These are phyloP conservation scores for Centropristis striata DNA, from an alignment of 2,113 vertebrate species.

Conservation along the genomic window DNA sequence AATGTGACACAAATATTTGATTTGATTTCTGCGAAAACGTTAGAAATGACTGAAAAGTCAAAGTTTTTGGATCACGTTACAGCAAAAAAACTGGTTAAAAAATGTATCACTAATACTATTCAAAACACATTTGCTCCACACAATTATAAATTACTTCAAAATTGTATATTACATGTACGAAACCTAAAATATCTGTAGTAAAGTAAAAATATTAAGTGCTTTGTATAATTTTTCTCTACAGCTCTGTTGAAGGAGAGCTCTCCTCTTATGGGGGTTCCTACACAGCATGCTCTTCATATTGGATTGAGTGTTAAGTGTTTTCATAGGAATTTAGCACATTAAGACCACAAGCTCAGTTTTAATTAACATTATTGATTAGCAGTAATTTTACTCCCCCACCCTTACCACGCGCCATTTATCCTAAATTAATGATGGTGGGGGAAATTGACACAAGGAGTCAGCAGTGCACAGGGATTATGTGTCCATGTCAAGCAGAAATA, in stretches of 20 bases:
- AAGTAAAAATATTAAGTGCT: background rate
- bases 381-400: conserved; percentile 59
- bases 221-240: background rate
- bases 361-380: conserved; percentile 83
- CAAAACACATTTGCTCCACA: background rate
- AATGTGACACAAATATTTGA: conserved; percentile 17
- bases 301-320: conserved; percentile 66
- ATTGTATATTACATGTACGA: background rate
- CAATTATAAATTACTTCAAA: background rate
- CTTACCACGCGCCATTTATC: conserved; percentile 73
- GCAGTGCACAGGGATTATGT: conserved; percentile 57
- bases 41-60: background rate
- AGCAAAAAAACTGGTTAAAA: too few relatives aligned
- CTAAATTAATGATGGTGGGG: conserved; percentile 75
- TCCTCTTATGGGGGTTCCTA: background rate
- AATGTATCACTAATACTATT: too few relatives aligned
- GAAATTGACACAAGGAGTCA: conserved; percentile 72
- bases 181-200: background rate
- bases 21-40: background rate
- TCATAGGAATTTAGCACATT: conserved; percentile 78
- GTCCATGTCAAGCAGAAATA: conserved; percentile 53
- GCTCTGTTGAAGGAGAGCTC: background rate
- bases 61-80: too few relatives aligned
- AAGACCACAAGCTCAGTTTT: conserved; percentile 76
- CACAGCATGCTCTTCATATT: conserved; percentile 37